Conservation (phyloP, 2,888 invertebrate species). For the Apodemia duryi region DNA sequence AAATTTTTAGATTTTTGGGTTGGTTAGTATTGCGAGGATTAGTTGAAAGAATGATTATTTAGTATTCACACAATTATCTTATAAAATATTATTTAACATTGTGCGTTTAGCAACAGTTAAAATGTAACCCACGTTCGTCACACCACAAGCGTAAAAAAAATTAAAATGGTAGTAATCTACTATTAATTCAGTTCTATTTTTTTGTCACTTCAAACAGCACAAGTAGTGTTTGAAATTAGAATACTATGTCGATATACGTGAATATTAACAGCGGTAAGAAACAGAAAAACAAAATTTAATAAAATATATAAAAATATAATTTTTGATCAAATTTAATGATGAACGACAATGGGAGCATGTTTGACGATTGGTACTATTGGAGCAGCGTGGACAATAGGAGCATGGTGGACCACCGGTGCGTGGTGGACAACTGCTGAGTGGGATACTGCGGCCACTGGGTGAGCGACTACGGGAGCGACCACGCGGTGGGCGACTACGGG, state of each 20-base stretch:
- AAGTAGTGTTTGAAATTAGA: too few relatives aligned
- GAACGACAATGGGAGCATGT: slow-evolving; percentile 54
- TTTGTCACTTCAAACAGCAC: too few relatives aligned
- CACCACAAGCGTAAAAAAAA: too few relatives aligned
- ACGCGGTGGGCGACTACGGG: slow-evolving; percentile 50
- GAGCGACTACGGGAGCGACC: slow-evolving; percentile 37
- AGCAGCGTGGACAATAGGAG: slow-evolving; percentile 42
- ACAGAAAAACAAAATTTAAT: neutral
- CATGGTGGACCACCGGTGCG: slow-evolving; percentile 46
- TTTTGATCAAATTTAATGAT: slow-evolving; percentile 43
- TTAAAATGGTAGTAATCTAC: too few relatives aligned
- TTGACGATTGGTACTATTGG: slow-evolving; percentile 51
- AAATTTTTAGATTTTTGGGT: too few relatives aligned
- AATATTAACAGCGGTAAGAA: neutral
- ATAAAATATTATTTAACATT: too few relatives aligned
- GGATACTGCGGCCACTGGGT: slow-evolving; percentile 36
- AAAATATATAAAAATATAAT: slow-evolving; percentile 13
- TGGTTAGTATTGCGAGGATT: too few relatives aligned
- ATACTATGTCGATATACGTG: neutral
- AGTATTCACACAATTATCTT: too few relatives aligned
- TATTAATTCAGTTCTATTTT: too few relatives aligned
- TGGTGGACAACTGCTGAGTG: slow-evolving; percentile 37
- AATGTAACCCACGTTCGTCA: too few relatives aligned
- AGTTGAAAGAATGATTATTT: too few relatives aligned
- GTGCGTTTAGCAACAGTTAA: too few relatives aligned